A percentile compares a stretch with the other conserved stretches of the same genome.
phyloP scores from a whole-genome alignment of 37 sponge, comb jelly and placozoan genomes.

The Amphimedon queenslandica region DNA sequence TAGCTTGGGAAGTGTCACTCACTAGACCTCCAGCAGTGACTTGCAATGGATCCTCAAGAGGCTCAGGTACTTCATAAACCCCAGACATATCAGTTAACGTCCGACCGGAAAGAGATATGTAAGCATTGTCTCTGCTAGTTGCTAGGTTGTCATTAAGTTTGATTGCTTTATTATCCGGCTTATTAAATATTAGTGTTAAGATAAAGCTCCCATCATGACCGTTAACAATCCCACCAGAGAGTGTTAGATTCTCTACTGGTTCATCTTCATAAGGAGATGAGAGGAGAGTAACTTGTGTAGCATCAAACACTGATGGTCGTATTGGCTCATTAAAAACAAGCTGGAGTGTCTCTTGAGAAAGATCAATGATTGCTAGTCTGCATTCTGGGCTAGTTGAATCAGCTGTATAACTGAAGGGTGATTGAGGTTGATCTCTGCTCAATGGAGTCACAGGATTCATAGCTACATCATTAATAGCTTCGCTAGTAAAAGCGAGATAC shows the following conservation, averaged over 20 bases:
- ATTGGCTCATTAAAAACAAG: constrained; percentile 82
- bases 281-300: constrained; percentile 50
- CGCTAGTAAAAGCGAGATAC: constrained; percentile 37
- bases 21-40: neutral
- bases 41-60: neutral
- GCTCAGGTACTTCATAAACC: constrained; percentile 46
- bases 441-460: constrained; percentile 58
- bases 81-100: constrained; percentile 73
- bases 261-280: constrained; percentile 13
- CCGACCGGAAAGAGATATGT: constrained; percentile 38
- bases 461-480: constrained; percentile 66
- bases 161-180: constrained; percentile 39
- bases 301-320: constrained; percentile 65
- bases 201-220: constrained; percentile 34
- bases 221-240: constrained; percentile 33
- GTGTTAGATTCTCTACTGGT: constrained; percentile 15
- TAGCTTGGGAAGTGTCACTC: constrained; percentile 41
- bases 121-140: constrained; percentile 33
- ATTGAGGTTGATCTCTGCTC: constrained; percentile 32
- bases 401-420: constrained; percentile 40
- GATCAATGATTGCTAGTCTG: constrained; percentile 48
- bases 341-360: constrained; percentile 39
- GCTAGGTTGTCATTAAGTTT: constrained; percentile 61
- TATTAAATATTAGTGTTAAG: constrained; percentile 33
- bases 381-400: constrained; percentile 68